Conservation (phyloP, 92 coral and sea anemone genomes). For the Epizoanthus scotinus region DNA sequence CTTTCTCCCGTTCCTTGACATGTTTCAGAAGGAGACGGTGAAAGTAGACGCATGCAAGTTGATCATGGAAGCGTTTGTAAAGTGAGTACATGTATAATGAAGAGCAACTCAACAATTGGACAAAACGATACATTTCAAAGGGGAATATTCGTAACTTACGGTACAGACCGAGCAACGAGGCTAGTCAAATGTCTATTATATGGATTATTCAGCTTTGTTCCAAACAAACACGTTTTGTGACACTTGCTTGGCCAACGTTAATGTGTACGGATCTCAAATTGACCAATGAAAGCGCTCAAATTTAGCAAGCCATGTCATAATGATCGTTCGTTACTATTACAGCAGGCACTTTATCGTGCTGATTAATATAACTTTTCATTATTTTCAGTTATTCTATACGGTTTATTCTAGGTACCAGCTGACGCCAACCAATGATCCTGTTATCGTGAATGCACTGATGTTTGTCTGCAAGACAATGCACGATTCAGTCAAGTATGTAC, state of each 20-base stretch:
- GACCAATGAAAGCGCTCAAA: no score
- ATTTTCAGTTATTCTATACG: no score
- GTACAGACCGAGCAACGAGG: no score
- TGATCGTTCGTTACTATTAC: no score
- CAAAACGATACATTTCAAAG: no score
- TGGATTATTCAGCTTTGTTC: no score
- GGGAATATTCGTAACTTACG: no score
- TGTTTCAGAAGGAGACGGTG: slow-evolving; percentile 95
- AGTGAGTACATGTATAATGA: slow-evolving; percentile 48
- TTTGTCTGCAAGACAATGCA: slow-evolving; percentile 95
- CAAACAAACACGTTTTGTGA: no score
- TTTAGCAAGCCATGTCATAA: no score
- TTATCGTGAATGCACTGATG: slow-evolving; percentile 91
- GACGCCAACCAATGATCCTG: slow-evolving; percentile 88
- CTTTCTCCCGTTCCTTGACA: slow-evolving; percentile 94
- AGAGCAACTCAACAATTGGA: neutral
- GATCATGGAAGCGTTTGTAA: slow-evolving; percentile 91
- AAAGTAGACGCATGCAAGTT: slow-evolving; percentile 91
- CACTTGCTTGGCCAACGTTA: no score
- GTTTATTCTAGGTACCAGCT: slow-evolving; percentile 71
- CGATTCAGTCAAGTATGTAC: slow-evolving; percentile 95
- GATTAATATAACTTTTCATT: neutral
- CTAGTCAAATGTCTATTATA: no score
- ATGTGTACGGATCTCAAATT: no score
- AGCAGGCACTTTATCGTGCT: neutral